Percentiles rank a stretch among this genome's conserved stretches.
phyloP scores from a whole-genome alignment of 2,113 vertebrate genomes.

The Corythornis madagascariensis region DNA sequence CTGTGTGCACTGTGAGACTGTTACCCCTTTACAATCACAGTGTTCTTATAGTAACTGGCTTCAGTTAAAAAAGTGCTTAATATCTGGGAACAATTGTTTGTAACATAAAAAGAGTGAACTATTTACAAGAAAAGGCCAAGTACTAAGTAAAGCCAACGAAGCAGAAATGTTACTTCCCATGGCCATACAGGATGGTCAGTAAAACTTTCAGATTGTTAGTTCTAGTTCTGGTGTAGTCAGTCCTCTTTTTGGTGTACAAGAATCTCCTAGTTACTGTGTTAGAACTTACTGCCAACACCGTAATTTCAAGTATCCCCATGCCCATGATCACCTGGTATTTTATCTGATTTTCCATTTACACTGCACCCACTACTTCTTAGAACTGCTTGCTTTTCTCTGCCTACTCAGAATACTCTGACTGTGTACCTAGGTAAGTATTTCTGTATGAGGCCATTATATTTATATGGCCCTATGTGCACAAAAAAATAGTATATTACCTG shows the following conservation, averaged over 20 bases:
- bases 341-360: not conserved
- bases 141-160: not conserved
- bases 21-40: not conserved
- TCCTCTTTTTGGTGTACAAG: not conserved
- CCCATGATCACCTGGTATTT: not conserved
- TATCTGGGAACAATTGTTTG: not conserved
- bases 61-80: not conserved
- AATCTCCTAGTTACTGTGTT: not conserved
- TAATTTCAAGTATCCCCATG: accelerated
- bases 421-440: not conserved
- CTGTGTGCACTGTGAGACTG: not conserved
- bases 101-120: not conserved
- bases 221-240: not conserved
- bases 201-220: not conserved
- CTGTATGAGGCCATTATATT: not conserved
- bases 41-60: not conserved
- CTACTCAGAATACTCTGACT: not conserved
- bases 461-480: not conserved
- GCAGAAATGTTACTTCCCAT: not conserved
- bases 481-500: not conserved
- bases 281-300: not conserved
- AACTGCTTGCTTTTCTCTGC: not conserved
- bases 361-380: not conserved
- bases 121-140: not conserved
- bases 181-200: not conserved